Conservation (phyloP, 2,888 invertebrate genomes). For the Aelia acuminata region DNA sequence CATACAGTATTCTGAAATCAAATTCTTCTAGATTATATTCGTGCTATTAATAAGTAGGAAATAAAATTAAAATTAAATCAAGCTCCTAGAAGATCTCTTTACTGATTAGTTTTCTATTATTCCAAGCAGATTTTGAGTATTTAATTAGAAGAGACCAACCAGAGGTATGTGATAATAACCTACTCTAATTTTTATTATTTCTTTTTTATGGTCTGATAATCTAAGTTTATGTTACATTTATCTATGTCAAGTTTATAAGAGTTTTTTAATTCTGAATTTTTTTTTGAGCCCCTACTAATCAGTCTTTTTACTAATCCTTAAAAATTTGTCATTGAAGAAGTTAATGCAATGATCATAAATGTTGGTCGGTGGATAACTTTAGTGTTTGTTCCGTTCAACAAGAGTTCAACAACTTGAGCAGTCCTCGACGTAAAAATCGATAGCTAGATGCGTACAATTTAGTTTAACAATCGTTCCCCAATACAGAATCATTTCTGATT, state of each 20-base stretch:
- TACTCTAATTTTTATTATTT: no score
- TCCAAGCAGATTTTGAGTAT: no score
- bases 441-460: neutral
- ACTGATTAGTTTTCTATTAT: no score
- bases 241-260: neutral
- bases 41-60: no score
- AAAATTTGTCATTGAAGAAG: neutral
- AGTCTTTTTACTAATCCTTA: neutral
- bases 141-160: no score
- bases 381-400: constrained; percentile 11
- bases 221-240: no score
- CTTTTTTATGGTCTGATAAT: no score
- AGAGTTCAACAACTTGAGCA: neutral
- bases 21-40: no score
- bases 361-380: neutral
- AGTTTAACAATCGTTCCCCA: neutral
- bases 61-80: no score
- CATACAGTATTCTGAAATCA: no score
- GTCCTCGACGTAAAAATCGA: neutral
- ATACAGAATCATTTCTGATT: neutral
- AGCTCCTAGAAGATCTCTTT: no score
- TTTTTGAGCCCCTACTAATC: neutral
- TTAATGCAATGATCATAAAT: neutral
- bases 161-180: no score
- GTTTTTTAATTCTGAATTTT: neutral